These are phyloP conservation scores for Phylloscopus trochilus DNA, from an alignment of 2,113 vertebrate genomes.

Conservation along the genomic window DNA sequence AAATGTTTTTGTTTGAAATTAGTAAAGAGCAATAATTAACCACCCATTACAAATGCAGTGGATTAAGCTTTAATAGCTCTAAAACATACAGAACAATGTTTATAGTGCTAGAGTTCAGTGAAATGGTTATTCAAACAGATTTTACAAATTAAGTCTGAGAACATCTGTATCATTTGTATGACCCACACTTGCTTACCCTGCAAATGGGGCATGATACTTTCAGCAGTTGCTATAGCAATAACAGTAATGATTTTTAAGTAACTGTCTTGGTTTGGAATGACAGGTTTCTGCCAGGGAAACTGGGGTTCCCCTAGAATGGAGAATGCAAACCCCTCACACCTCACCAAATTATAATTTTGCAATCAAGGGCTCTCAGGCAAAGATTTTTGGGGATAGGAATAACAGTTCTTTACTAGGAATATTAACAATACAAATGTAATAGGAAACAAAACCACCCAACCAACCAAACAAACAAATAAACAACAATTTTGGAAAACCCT, in stretches of 20 bases:
- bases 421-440: no score
- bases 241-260: slow-evolving; percentile 53
- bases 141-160: slow-evolving; percentile 44
- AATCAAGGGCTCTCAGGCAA: no score
- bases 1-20: slow-evolving; percentile 4
- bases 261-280: no score
- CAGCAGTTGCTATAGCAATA: slow-evolving; percentile 41
- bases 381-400: no score
- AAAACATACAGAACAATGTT: not conserved
- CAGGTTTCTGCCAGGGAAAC: no score
- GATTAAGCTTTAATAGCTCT: not conserved
- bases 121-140: slow-evolving; percentile 40
- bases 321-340: no score
- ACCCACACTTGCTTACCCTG: slow-evolving; percentile 3
- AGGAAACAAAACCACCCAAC: no score
- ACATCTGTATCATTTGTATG: slow-evolving; percentile 36
- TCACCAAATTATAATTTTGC: no score
- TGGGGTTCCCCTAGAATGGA: no score
- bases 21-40: not conserved
- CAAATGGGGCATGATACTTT: slow-evolving; percentile 10
- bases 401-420: no score
- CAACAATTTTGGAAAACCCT: no score
- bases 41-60: not conserved
- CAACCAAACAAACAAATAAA: no score
- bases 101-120: not conserved